These are phyloP conservation scores for Calliopsis andreniformis DNA, from an alignment of 1,140 invertebrate species.

Conservation along the genomic window DNA sequence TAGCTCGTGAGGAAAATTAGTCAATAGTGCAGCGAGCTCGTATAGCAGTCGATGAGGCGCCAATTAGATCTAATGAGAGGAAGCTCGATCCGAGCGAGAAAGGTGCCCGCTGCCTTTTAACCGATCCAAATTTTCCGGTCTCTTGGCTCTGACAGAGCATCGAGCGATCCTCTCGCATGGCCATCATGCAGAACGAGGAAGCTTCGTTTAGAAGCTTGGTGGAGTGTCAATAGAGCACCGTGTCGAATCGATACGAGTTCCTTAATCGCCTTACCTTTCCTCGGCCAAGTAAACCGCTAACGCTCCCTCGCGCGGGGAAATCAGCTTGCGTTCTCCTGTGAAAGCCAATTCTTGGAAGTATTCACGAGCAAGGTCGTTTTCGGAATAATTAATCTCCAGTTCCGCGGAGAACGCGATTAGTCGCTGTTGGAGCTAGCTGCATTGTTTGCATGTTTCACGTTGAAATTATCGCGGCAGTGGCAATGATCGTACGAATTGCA, in stretches of 20 bases:
- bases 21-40: not conserved
- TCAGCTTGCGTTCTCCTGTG: not conserved
- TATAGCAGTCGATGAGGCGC: not conserved
- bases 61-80: not conserved
- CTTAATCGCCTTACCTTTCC: slow-evolving; percentile 25
- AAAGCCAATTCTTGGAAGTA: not conserved
- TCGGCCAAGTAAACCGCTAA: not conserved
- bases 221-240: slow-evolving; percentile 15
- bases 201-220: not conserved
- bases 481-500: not conserved
- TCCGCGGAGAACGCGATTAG: not conserved
- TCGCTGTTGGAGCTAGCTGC: not conserved
- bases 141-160: no score
- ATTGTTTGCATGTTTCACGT: not conserved
- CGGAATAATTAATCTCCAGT: not conserved
- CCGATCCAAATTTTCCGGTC: slow-evolving; percentile 14
- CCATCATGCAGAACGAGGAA: not conserved
- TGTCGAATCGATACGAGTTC: slow-evolving; percentile 11
- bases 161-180: not conserved
- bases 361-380: not conserved
- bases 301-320: not conserved
- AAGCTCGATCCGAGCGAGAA: not conserved
- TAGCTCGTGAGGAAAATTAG: not conserved
- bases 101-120: not conserved
- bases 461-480: not conserved